These are phyloP conservation scores for Stenotaenia linearis DNA, from an alignment of 2,888 invertebrate species.

Conservation along the genomic window DNA sequence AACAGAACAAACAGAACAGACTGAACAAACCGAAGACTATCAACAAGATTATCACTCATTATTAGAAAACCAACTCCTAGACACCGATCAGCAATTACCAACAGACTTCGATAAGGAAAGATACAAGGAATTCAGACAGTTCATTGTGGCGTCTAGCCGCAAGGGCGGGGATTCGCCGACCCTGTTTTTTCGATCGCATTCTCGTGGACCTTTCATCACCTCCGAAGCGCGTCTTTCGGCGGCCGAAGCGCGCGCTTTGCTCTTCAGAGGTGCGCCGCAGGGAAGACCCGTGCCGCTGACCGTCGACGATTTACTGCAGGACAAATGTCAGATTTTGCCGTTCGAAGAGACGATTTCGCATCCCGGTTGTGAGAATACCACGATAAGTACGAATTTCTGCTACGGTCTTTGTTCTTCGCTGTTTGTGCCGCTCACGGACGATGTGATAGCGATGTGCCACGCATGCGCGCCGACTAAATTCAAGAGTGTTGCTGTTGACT, in stretches of 20 bases:
- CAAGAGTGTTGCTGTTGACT: constrained; percentile 14
- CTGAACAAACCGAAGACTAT: not conserved
- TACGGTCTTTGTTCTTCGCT: constrained; percentile 31
- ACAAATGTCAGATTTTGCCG: not conserved
- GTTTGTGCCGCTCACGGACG: constrained; percentile 20
- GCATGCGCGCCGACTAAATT: constrained; percentile 26
- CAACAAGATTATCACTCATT: not conserved
- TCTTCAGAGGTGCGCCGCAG: not conserved
- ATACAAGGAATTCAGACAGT: not conserved
- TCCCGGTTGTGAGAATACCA: not conserved
- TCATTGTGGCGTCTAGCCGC: not conserved
- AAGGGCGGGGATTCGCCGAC: not conserved
- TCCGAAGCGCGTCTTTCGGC: not conserved
- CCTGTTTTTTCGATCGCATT: not conserved
- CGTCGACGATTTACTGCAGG: not conserved
- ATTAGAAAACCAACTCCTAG: not conserved
- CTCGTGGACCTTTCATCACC: not conserved
- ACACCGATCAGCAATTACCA: not conserved
- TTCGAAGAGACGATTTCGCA: constrained; percentile 3
- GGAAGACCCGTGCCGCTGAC: not conserved
- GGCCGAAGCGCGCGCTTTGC: not conserved
- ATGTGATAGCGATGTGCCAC: not conserved
- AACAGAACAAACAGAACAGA: not conserved
- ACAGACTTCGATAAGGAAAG: not conserved
- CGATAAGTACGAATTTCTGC: constrained; percentile 24